phyloP scores from a whole-genome alignment of 2,888 invertebrate genomes.

The Pseudococcus longispinus region DNA sequence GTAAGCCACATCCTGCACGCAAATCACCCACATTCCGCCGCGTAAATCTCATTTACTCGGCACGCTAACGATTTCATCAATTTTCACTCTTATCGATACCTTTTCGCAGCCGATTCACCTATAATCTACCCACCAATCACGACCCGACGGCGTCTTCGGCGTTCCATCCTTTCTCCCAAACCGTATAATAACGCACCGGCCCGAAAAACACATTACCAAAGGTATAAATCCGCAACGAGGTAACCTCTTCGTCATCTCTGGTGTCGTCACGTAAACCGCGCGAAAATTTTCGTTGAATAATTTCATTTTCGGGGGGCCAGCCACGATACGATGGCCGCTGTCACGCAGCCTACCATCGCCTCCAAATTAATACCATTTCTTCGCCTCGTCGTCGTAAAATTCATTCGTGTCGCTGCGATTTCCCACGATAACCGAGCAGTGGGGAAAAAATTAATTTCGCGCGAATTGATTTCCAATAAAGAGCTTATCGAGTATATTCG shows the following conservation, averaged over 20 bases:
- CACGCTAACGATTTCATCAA: background rate
- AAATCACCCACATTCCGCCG: background rate
- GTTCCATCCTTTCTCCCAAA: no score
- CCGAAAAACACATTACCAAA: background rate
- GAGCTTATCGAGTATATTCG: background rate
- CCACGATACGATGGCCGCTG: background rate
- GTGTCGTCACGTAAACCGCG: constrained; percentile 23
- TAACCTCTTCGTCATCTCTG: background rate
- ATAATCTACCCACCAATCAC: background rate
- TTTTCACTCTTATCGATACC: background rate
- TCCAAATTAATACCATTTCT: constrained; percentile 11
- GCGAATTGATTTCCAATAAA: constrained; percentile 25
- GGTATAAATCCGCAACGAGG: background rate
- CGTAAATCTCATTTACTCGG: background rate
- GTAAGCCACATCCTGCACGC: background rate
- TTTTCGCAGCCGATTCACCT: background rate
- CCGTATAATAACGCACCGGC: background rate
- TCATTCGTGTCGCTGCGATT: background rate
- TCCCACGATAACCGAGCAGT: background rate
- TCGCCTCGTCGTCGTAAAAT: background rate
- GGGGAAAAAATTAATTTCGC: background rate
- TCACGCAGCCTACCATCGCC: background rate
- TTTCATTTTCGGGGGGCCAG: background rate
- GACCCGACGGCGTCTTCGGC: background rate
- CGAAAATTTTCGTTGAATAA: constrained; percentile 23